Evolutionary conservation across 2,113 vertebrate species (phyloP), one percentile per base, ranked within the genome.

Genomic region (Tautogolabrus adspersus): DNA sequence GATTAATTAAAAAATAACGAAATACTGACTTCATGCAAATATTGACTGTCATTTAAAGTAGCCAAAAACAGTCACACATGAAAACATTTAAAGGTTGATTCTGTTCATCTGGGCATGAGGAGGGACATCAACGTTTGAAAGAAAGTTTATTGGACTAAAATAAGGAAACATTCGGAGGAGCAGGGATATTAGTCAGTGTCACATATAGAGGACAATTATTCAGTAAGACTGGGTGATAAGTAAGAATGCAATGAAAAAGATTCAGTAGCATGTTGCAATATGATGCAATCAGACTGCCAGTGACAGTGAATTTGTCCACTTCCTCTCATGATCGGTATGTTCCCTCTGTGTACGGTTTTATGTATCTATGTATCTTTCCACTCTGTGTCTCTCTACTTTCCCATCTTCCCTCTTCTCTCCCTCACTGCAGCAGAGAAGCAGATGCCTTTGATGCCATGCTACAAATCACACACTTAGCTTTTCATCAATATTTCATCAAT

Each of bases 401-500:
- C 40, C 42, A 4, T 26, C 58, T 76, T 59, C 40, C 42, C 61
- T 72, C n/a, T 57, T 38, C 69, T 71, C 68, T 72, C 56, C 57
- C 75, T 79, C 61, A 37, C 42, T 83, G 79, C 83, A 77, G 51
- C 77, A 75, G 56, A 34, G 76, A 77, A 75, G 82, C 84, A 88
- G 84, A 88, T 72, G 83, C 77, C 77, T 93, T 90, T 91, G 88
- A 93, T 91, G 84, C 76, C 74, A 76, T 54, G 70, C 84, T 88
- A 93, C 89, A 93, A 93, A 94, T 93, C 92, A 91, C 87, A 92
- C 87, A 92, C 92, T 90, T 91, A 88, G 85, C 90, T 92, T 94
- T 93, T 93, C 89, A 94, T 94, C 91, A 93, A 93, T 93, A 94
- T 94, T 94, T 94, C 85, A 95, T 93, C 86, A 89, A 72, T 89